Percentiles rank a stretch among this genome's conserved stretches.
Evolutionary conservation across 2,797 vertebrate genomes (phyloP).

Genomic region (Knipowitschia caucasica): DNA sequence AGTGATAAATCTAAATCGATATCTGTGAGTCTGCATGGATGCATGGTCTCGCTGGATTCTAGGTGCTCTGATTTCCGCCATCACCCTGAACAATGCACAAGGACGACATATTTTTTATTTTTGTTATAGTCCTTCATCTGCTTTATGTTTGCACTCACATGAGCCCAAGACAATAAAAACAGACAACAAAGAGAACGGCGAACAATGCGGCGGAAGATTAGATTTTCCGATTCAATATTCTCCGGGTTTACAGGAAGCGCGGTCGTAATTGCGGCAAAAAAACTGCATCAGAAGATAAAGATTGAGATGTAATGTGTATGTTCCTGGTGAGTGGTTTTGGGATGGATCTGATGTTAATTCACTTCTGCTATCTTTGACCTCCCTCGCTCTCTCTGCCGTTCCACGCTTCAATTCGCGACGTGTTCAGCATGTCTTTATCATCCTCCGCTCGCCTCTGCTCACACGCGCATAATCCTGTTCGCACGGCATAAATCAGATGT

Average conservation of each 20-base stretch:
- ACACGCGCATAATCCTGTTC: constrained; percentile 6
- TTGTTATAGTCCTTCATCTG: neutral
- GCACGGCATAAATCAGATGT: constrained; percentile 26
- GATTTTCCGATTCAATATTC: neutral
- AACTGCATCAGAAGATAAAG: neutral
- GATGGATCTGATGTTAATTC: constrained; percentile 30
- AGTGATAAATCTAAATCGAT: neutral
- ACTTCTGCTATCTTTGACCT: constrained; percentile 19
- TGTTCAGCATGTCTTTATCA: constrained; percentile 3
- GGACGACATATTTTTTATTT: no score
- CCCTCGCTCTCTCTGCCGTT: constrained; percentile 1
- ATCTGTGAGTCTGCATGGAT: no score
- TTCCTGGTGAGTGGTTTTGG: neutral
- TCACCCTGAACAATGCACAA: no score
- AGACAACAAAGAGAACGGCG: neutral
- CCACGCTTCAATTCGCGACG: constrained; percentile 11
- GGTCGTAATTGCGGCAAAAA: neutral
- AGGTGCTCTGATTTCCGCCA: no score
- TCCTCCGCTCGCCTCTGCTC: neutral
- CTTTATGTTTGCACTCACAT: neutral
- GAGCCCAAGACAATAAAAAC: neutral
- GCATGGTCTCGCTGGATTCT: no score
- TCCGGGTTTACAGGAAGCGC: neutral
- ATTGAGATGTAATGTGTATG: neutral
- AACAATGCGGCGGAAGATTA: neutral